Conservation (phyloP, 1,140 invertebrate genomes). For the Mactra quadrangularis region DNA sequence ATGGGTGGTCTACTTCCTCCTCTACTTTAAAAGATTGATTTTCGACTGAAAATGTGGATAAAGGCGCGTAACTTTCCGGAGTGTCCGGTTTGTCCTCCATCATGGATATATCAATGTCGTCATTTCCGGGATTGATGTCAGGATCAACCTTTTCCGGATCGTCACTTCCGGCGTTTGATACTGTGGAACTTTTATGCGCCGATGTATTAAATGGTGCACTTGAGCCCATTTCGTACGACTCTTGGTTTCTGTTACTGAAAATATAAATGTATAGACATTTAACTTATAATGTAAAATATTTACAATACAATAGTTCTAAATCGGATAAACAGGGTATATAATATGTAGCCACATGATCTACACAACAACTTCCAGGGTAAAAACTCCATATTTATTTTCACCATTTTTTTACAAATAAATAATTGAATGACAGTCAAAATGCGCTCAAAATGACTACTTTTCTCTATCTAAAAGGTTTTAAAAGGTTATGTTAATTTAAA, state of each 20-base stretch:
- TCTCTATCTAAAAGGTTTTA: no score
- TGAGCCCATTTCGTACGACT: neutral
- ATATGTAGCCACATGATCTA: no score
- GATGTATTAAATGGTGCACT: neutral
- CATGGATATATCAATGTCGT: slow-evolving; percentile 3
- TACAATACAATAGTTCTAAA: neutral
- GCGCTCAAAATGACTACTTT: no score
- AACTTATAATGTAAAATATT: neutral
- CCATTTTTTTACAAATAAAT: no score
- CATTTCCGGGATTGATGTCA: neutral
- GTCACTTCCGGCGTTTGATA: slow-evolving; percentile 5
- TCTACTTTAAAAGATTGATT: neutral
- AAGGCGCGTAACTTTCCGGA: neutral
- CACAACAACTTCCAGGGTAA: no score
- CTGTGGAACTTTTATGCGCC: slow-evolving; percentile 1
- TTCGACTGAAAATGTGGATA: neutral
- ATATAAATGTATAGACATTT: neutral
- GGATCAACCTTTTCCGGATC: neutral
- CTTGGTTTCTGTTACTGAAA: neutral
- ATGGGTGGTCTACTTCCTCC: neutral
- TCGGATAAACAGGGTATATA: no score
- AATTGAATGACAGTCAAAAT: no score
- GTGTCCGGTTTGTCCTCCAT: neutral
- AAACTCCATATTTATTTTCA: no score
- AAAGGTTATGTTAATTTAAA: no score